Evolutionary conservation across 2,797 vertebrate species (phyloP).

Genomic region (Arremon aurantiirostris): DNA sequence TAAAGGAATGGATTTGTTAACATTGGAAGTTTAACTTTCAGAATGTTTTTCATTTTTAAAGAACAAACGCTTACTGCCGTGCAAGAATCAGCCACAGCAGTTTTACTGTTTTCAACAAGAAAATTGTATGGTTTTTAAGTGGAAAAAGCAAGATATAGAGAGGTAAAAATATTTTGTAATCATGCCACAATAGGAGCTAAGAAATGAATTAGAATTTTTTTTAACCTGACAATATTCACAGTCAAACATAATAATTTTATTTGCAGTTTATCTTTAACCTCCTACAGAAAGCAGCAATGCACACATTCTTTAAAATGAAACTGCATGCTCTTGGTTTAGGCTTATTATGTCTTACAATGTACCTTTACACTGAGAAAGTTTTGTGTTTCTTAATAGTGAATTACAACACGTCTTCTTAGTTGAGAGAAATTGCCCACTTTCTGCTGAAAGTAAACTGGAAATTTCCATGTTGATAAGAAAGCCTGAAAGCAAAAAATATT

Average conservation of each 20-base stretch:
- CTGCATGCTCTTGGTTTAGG: background rate
- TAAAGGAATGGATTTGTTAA: background rate
- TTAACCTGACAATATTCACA: background rate
- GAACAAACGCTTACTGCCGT: background rate
- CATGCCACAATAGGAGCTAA: background rate
- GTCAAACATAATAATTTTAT: background rate
- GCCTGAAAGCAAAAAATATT: background rate
- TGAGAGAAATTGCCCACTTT: constrained; percentile 45
- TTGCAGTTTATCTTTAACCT: background rate
- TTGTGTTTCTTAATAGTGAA: background rate
- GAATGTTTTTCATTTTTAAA: background rate
- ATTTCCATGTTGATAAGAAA: background rate
- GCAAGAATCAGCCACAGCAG: background rate
- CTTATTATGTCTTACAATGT: background rate
- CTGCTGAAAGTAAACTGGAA: background rate
- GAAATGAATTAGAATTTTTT: background rate
- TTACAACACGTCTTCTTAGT: constrained; percentile 12
- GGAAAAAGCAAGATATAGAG: background rate
- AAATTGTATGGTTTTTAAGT: background rate
- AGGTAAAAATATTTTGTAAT: background rate
- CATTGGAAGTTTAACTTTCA: background rate
- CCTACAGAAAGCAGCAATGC: background rate
- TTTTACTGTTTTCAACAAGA: background rate
- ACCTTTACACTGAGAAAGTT: background rate
- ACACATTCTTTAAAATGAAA: background rate